Conservation (phyloP, 1,140 invertebrate genomes). For the Lasioglossum baleicum region DNA sequence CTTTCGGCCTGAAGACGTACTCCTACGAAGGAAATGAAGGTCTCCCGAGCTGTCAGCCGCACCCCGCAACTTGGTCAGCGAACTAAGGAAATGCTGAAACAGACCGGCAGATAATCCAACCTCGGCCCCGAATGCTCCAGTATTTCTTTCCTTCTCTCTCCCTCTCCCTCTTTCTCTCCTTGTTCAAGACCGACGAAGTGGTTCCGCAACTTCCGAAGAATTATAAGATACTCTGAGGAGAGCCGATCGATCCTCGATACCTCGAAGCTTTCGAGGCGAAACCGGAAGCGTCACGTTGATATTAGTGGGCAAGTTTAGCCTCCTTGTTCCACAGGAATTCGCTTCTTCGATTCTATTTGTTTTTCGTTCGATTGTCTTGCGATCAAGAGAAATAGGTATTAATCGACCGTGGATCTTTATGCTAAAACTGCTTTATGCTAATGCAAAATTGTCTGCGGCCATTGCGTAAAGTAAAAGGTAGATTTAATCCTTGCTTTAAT, state of each 20-base stretch:
- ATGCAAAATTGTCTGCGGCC: no score
- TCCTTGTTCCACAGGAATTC: background rate
- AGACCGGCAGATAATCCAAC: conserved; percentile 28
- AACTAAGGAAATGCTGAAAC: conserved; percentile 22
- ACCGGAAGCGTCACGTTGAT: background rate
- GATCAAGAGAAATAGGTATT: no score
- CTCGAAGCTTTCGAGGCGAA: background rate
- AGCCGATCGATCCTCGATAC: background rate
- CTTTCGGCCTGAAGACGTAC: background rate
- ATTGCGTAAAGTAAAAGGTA: no score
- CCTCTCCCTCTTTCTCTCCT: no score
- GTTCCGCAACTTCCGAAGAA: background rate
- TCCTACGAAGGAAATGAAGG: conserved; percentile 20
- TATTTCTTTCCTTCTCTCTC: background rate
- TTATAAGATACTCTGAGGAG: background rate
- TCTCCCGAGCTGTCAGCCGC: conserved; percentile 12
- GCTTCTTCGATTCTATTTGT: background rate
- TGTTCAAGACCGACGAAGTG: background rate
- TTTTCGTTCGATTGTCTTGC: background rate
- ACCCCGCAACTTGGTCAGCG: conserved; percentile 26
- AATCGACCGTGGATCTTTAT: no score
- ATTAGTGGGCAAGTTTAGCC: background rate
- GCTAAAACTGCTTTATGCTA: no score
- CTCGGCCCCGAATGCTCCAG: background rate
- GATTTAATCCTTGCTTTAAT: no score